Evolutionary conservation across 2,113 vertebrate species (phyloP).

Genomic region (Cromileptes altivelis): DNA sequence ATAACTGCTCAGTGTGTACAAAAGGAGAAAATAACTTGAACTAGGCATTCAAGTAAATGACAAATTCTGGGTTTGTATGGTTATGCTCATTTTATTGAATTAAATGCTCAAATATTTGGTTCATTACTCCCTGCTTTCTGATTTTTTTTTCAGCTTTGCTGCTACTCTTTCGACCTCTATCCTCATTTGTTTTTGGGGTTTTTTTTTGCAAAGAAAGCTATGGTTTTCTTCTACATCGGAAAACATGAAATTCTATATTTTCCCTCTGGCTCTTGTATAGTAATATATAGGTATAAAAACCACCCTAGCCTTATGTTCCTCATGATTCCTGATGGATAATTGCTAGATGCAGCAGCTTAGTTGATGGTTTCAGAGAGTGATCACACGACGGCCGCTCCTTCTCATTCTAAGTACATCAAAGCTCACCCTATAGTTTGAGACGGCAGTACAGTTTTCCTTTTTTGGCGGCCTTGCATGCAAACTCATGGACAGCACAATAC

Average conservation of each 20-base stretch:
- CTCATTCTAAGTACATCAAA: conserved; percentile 54
- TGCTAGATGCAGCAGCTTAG: conserved; percentile 46
- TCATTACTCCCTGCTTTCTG: not conserved
- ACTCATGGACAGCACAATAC: not conserved
- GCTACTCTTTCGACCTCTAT: not conserved
- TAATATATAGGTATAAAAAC: conserved; percentile 38
- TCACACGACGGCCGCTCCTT: conserved; percentile 52
- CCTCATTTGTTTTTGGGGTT: not conserved
- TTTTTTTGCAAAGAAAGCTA: conserved; percentile 10
- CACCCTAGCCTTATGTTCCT: not conserved
- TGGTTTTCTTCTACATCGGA: not conserved
- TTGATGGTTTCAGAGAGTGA: conserved; percentile 48
- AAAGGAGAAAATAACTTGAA: not conserved
- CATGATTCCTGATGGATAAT: conserved; percentile 56
- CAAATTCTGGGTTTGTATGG: not conserved
- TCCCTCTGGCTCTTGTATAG: conserved; percentile 11
- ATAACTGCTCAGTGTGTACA: conserved; percentile 10
- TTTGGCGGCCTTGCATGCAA: conserved; percentile 18
- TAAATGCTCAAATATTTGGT: not conserved
- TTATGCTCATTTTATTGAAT: not conserved
- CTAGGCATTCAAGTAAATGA: not conserved
- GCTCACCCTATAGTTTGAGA: conserved; percentile 44
- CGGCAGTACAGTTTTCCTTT: conserved; percentile 10
- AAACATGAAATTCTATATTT: conserved; percentile 25
- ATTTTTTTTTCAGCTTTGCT: not conserved